A percentile compares a stretch with the other conserved stretches of the same genome.
These are phyloP conservation scores for Sebastes diploproa DNA, from an alignment of 2,797 vertebrate species.

Conservation along the genomic window DNA sequence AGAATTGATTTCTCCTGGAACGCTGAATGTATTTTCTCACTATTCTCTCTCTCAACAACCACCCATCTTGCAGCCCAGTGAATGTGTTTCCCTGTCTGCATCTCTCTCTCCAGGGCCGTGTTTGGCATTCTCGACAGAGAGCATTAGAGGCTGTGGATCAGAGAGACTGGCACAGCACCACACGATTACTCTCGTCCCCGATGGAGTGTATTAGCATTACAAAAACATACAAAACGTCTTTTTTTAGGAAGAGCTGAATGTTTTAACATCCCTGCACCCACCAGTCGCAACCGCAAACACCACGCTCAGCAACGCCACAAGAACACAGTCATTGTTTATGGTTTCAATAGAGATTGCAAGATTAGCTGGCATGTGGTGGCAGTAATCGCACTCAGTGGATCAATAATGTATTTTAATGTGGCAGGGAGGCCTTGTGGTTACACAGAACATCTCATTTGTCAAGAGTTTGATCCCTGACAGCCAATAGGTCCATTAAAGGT, in stretches of 20 bases:
- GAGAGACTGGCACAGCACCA: conserved; percentile 17
- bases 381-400: conserved; percentile 7
- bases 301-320: background rate
- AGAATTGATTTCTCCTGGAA: background rate
- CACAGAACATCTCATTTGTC: background rate
- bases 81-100: conserved; percentile 26
- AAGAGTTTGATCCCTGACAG: background rate
- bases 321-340: background rate
- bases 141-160: conserved; percentile 28
- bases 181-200: conserved; percentile 15
- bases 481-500: background rate
- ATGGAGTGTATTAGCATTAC: background rate
- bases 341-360: background rate
- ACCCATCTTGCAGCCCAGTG: background rate
- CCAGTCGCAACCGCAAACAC: background rate
- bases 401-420: conserved; percentile 22
- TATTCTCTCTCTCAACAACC: background rate
- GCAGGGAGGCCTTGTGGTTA: background rate
- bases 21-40: background rate
- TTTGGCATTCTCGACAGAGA: conserved; percentile 45
- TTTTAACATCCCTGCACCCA: background rate
- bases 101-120: conserved; percentile 9
- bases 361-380: background rate
- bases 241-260: background rate
- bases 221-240: background rate